phyloP scores from a whole-genome alignment of 2,113 vertebrate genomes.

The Pyrgilauda ruficollis region DNA sequence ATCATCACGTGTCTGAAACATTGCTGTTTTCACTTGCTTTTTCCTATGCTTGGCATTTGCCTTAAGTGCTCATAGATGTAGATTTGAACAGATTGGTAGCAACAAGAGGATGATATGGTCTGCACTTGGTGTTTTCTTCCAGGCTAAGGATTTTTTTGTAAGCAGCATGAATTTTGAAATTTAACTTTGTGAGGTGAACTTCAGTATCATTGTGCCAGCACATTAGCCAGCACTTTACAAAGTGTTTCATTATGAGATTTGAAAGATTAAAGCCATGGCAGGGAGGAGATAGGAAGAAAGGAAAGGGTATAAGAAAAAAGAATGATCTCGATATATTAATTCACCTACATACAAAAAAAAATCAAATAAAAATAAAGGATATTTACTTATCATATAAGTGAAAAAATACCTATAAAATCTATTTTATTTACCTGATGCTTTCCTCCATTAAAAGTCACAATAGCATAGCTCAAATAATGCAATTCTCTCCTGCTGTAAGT shows the following conservation, averaged over 20 bases:
- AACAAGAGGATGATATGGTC: constrained; percentile 23
- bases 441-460: not conserved
- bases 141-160: not conserved
- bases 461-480: not conserved
- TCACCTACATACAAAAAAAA: not conserved
- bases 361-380: not conserved
- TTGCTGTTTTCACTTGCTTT: constrained; percentile 39
- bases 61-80: constrained; percentile 36
- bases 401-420: not conserved
- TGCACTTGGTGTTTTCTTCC: constrained; percentile 27
- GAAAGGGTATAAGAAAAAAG: not conserved
- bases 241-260: not conserved
- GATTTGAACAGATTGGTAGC: constrained; percentile 55
- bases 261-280: not conserved
- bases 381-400: not conserved
- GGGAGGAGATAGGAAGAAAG: not conserved
- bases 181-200: not conserved
- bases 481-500: not conserved
- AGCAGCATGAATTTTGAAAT: not conserved
- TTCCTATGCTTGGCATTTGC: constrained; percentile 58
- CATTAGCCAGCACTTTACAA: not conserved
- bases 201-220: not conserved
- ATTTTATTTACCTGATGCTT: not conserved
- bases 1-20: constrained; percentile 33
- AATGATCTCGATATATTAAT: not conserved